Evolutionary conservation across 2,797 vertebrate species (phyloP).

Genomic region (Enteromius afrohamiltoni): DNA sequence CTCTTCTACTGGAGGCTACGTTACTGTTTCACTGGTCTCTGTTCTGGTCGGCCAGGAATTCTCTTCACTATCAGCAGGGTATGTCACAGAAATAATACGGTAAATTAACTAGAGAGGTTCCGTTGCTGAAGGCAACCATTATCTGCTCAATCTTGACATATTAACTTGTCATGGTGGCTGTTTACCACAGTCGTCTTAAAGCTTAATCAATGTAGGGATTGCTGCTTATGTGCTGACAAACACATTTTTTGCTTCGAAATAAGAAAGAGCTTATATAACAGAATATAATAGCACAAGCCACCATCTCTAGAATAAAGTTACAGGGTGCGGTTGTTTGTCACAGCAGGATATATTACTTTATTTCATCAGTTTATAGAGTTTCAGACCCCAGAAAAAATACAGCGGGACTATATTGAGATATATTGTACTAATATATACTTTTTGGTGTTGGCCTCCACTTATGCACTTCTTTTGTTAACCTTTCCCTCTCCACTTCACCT

Average conservation of each 20-base stretch:
- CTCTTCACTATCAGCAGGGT: conserved; percentile 98
- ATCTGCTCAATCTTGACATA: conserved; percentile 38
- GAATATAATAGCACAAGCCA: conserved; percentile 7
- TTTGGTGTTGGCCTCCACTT: conserved; percentile 35
- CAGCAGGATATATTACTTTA: conserved; percentile 43
- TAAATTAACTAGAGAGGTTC: conserved; percentile 43
- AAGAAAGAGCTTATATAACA: conserved; percentile 31
- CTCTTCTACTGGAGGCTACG: conserved; percentile 97
- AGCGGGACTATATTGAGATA: conserved; percentile 37
- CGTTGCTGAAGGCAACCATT: conserved; percentile 19
- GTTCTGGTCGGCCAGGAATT: conserved; percentile 88
- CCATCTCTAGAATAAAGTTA: conserved; percentile 31
- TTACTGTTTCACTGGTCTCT: conserved; percentile 95
- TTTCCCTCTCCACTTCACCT: conserved; percentile 7
- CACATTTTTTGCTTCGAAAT: conserved; percentile 22
- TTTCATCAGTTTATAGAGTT: conserved; percentile 33
- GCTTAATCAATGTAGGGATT: conserved; percentile 18
- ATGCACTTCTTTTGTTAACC: conserved; percentile 28
- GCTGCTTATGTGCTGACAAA: conserved; percentile 35
- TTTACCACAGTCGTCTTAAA: conserved; percentile 24
- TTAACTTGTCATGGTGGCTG: conserved; percentile 30
- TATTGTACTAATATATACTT: conserved; percentile 45
- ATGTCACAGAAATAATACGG: conserved; percentile 30
- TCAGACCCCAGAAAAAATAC: conserved; percentile 23
- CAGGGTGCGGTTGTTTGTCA: conserved; percentile 42